Evolutionary conservation across 2,113 vertebrate genomes (phyloP).

Genomic region (Perca flavescens): DNA sequence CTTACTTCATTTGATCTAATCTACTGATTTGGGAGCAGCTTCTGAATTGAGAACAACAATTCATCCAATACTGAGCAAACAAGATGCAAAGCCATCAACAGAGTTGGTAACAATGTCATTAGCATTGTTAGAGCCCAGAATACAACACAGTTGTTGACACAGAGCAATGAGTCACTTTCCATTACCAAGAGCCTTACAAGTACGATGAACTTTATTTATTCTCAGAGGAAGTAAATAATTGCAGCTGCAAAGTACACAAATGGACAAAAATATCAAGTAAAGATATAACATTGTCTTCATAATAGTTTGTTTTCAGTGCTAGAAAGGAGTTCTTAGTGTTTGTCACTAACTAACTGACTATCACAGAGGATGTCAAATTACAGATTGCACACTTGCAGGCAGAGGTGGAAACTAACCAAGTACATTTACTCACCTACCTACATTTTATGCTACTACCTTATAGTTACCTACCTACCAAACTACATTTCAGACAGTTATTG

Average conservation of each 20-base stretch:
- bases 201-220: constrained; percentile 36
- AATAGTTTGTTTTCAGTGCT: neutral
- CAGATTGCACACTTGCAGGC: neutral
- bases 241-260: neutral
- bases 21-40: constrained; percentile 34
- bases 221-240: constrained; percentile 45
- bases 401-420: neutral
- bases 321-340: neutral
- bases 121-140: constrained; percentile 55
- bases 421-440: neutral
- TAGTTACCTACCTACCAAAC: neutral
- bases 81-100: constrained; percentile 41
- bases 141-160: constrained; percentile 50
- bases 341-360: neutral
- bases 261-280: neutral
- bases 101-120: constrained; percentile 63
- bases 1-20: constrained; percentile 40
- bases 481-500: neutral
- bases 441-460: neutral
- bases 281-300: neutral
- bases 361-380: neutral
- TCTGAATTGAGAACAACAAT: constrained; percentile 34
- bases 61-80: constrained; percentile 31
- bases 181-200: constrained; percentile 49
- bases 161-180: constrained; percentile 58